Percentiles rank a stretch among this genome's conserved stretches.
Evolutionary conservation across 37 sponge, comb jelly and placozoan genomes (phyloP).

Genomic region (Theonella swinhoei): DNA sequence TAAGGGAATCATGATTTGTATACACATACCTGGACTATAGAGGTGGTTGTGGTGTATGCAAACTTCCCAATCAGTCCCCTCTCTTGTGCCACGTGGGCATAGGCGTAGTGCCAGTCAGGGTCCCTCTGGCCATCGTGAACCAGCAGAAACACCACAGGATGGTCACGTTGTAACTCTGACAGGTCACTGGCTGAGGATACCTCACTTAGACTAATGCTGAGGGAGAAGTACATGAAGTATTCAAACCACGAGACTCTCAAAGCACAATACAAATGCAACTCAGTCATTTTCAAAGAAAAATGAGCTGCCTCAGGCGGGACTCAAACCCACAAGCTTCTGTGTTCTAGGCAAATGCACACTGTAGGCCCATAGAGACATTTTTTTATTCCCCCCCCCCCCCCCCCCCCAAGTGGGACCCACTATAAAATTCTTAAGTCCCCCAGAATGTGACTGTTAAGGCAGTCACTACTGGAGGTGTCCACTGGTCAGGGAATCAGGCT

Average conservation of each 20-base stretch:
- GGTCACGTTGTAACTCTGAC: constrained; percentile 27
- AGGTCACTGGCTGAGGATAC: neutral
- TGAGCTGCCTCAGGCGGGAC: too few species aligned
- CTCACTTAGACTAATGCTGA: constrained; percentile 2
- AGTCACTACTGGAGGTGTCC: too few species aligned
- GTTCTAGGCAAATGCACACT: too few species aligned
- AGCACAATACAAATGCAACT: neutral
- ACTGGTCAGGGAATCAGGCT: too few species aligned
- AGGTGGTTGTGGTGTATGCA: constrained; percentile 34
- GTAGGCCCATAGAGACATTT: too few species aligned
- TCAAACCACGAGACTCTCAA: neutral
- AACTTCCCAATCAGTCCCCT: constrained; percentile 31
- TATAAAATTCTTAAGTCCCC: too few species aligned
- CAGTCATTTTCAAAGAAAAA: too few species aligned
- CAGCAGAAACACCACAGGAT: constrained; percentile 50
- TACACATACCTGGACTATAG: constrained; percentile 31
- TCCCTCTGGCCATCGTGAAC: constrained; percentile 42
- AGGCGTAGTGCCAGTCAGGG: constrained; percentile 40
- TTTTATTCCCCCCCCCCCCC: too few species aligned
- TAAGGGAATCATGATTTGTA: too few species aligned
- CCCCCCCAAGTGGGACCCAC: too few species aligned
- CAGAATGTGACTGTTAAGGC: too few species aligned
- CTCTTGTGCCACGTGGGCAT: constrained; percentile 25
- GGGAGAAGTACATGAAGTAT: neutral
- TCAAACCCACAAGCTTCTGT: too few species aligned